phyloP scores from a whole-genome alignment of 2,797 vertebrate genomes.

The Hydrocynus forskahlii region DNA sequence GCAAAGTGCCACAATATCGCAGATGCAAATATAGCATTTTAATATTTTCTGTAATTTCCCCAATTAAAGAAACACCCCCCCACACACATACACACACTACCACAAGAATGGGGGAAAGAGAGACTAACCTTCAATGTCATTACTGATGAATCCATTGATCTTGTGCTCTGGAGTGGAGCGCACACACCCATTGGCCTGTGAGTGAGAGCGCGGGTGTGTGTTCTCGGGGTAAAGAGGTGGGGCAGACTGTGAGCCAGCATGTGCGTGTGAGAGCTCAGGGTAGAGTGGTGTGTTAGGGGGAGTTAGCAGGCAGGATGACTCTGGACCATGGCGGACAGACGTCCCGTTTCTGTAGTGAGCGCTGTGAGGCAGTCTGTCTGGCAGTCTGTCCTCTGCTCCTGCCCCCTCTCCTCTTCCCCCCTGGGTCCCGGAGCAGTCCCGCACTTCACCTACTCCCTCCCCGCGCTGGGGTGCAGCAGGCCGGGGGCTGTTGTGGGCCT shows the following conservation, averaged over 20 bases:
- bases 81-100: too few relatives aligned
- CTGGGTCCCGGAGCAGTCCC: constrained; percentile 18
- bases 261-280: constrained; percentile 67
- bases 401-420: constrained; percentile 60
- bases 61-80: background rate
- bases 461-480: constrained; percentile 24
- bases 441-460: constrained; percentile 45
- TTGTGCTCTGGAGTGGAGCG: constrained; percentile 69
- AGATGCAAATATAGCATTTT: background rate
- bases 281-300: constrained; percentile 89
- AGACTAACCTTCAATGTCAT: constrained; percentile 83
- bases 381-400: constrained; percentile 65
- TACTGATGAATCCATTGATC: constrained; percentile 70
- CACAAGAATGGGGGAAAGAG: background rate
- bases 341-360: constrained; percentile 71
- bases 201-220: constrained; percentile 29
- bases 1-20: background rate
- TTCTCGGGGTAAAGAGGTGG: constrained; percentile 36
- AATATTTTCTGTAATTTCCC: background rate
- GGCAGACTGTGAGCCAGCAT: constrained; percentile 47
- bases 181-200: constrained; percentile 46
- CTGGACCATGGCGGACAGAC: constrained; percentile 55
- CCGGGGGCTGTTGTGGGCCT: constrained; percentile 73
- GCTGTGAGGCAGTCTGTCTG: constrained; percentile 71
- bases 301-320: constrained; percentile 87